These are phyloP conservation scores for Channa argus DNA, from an alignment of 2,113 vertebrate genomes.

Conservation along the genomic window DNA sequence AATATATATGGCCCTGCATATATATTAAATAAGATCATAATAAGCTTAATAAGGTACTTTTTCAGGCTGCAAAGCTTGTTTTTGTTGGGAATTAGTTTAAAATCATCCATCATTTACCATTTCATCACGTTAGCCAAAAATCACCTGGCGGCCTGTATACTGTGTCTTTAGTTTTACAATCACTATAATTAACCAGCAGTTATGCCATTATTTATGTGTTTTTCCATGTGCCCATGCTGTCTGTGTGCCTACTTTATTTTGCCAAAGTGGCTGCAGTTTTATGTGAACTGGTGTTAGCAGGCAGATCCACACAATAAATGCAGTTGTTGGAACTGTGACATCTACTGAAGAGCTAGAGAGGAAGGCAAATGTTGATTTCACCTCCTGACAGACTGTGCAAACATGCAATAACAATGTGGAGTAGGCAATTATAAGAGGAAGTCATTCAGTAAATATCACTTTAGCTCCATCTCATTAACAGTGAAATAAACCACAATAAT, in stretches of 20 bases:
- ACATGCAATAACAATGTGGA: conserved; percentile 53
- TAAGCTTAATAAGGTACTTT: no score
- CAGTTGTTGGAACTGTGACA: conserved; percentile 27
- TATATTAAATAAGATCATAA: no score
- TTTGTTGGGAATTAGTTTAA: neutral
- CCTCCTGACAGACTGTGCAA: conserved; percentile 43
- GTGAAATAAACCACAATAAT: conserved; percentile 51
- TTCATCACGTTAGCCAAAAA: neutral
- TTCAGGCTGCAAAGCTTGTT: no score
- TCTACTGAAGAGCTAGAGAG: conserved; percentile 37
- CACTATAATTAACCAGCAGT: no score
- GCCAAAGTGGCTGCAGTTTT: conserved; percentile 3
- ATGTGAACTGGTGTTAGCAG: neutral
- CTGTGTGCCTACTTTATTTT: neutral
- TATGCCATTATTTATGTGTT: conserved; percentile 2
- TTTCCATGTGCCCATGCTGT: conserved; percentile 7
- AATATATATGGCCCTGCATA: no score
- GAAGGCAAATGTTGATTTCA: conserved; percentile 56
- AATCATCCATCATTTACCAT: neutral
- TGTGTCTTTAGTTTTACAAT: neutral
- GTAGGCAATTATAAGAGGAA: conserved; percentile 51
- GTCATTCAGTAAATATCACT: conserved; percentile 58
- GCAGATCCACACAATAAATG: conserved; percentile 38
- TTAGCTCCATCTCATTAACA: conserved; percentile 59
- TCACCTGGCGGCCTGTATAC: neutral